Conservation (phyloP, 2,797 vertebrate genomes). For the Enteromius trimaculatus region DNA sequence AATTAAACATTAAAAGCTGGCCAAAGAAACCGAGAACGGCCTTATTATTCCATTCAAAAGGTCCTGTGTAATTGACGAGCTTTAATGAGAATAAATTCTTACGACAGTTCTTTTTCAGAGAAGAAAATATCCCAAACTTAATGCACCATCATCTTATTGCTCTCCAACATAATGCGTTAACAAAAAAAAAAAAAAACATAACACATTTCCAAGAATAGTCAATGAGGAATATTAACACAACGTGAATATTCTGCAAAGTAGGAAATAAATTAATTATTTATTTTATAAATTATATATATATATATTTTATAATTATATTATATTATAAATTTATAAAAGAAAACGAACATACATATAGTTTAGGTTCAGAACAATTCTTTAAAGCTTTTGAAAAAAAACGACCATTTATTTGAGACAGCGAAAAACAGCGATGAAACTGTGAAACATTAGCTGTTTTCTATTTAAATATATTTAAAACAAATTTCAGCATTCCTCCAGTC, state of each 20-base stretch:
- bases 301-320: no score
- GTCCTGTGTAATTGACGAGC: conserved; percentile 6
- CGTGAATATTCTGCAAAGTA: no score
- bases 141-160: background rate
- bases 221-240: background rate
- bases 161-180: background rate
- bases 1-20: conserved; percentile 78
- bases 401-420: background rate
- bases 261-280: no score
- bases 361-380: background rate
- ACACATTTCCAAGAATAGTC: background rate
- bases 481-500: background rate
- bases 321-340: background rate
- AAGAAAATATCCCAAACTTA: background rate
- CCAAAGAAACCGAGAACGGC: conserved; percentile 12
- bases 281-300: no score
- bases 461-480: no score
- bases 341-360: no score
- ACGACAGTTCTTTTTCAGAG: conserved; percentile 31
- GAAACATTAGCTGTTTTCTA: background rate
- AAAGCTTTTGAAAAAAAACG: background rate
- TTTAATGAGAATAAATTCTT: conserved; percentile 27
- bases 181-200: background rate
- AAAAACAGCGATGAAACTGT: background rate
- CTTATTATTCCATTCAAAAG: conserved; percentile 9